Evolutionary conservation across 2,797 vertebrate genomes (phyloP).

Genomic region (Garrulus glandarius): DNA sequence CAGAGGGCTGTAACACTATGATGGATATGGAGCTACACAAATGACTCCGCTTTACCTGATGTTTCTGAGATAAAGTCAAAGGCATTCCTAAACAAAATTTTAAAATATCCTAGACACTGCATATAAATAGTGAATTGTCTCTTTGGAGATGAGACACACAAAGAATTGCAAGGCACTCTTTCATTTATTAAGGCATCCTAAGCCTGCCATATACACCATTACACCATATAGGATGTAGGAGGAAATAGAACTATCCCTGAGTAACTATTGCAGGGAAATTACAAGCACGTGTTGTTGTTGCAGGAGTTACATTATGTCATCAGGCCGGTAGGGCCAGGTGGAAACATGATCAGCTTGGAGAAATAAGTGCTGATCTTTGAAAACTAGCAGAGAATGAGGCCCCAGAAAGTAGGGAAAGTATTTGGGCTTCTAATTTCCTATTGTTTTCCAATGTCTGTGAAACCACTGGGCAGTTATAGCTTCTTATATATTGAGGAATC

Average conservation of each 20-base stretch:
- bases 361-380: background rate
- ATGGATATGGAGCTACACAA: background rate
- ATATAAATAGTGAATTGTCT: background rate
- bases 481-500: background rate
- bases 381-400: background rate
- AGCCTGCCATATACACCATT: background rate
- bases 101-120: background rate
- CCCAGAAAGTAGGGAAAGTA: background rate
- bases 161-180: background rate
- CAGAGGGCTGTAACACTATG: background rate
- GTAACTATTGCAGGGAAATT: background rate
- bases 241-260: background rate
- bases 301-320: background rate
- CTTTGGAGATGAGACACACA: background rate
- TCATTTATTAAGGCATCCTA: background rate
- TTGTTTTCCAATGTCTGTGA: background rate
- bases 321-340: background rate
- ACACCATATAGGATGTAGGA: background rate
- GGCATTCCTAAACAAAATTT: background rate
- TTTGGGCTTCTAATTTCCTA: background rate
- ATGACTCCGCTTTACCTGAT: constrained; percentile 7
- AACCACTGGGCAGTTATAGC: background rate
- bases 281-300: background rate
- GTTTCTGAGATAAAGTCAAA: background rate
- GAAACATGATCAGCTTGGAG: background rate